Evolutionary conservation across 2,113 vertebrate genomes (phyloP), one percentile per base, ranked within the genome.

Genomic region (Rhynchopsitta pachyrhyncha): DNA sequence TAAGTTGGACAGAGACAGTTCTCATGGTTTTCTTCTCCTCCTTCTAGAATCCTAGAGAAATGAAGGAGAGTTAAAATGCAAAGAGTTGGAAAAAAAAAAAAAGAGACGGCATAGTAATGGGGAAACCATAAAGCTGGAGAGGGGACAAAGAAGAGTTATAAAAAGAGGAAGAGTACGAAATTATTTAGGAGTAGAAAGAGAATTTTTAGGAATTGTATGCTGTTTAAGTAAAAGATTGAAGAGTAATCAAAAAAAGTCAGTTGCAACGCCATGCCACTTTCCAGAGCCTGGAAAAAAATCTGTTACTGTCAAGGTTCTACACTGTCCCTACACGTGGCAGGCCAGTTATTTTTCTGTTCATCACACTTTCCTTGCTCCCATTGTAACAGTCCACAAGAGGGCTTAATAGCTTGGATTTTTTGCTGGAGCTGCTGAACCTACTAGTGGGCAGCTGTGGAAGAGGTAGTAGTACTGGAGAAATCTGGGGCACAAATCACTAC

Each of bases 391-490:
- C 91, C 92, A 97, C 91, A 81, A 92, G 92, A 88, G 88, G 91
- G 82, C 86, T 95, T 92, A 59, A 49, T 23, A 93, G n/a, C 60
- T 50, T 77, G 94, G 92, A 18, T n/a, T 90, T 64, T 69, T 37
- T 77, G 25, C 39, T 78, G 42, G 42, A 44, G 24, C 17, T 24
- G 47, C 59, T 74, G 79, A 69, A 80, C 31, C 24, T 79, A 31
- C 20, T 13, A 1, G 63, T 1, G 11, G 79, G 31, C 33, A 68
- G 53, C 23, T 35, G 25, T 35, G 73, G 59, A 83, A 81, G n/a
- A 46, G 22, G 15, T n/a, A 69, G 18, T 12, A 55, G 31, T 29
- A 13, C 9, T 17, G 9, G 10, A 50, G 33, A n/a, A 64, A 37
- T 13, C 11, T 6, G 19, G 31, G 46, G 25, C 77, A 70, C 41